Evolutionary conservation across 1,140 invertebrate genomes (phyloP), one percentile per base, ranked within the genome.

Genomic region (Lutraria rhynchaena): DNA sequence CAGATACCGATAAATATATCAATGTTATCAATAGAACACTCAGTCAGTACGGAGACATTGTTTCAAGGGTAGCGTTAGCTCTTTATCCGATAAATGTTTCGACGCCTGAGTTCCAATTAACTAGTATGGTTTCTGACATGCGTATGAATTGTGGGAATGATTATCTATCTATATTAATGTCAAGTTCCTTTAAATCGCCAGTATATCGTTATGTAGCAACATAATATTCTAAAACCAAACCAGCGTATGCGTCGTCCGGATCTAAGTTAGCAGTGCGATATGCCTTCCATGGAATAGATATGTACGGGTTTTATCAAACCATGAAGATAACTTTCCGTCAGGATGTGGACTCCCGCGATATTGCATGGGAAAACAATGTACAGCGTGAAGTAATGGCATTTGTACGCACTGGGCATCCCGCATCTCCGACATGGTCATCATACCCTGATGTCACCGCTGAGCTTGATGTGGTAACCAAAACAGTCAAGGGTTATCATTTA

Each of bases 231-330:
- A 24, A 31, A 35, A 33, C 73, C n/a, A 13, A 53, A 27, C 7
- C 44, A 33, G 4, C 33, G 7, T 57, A 58, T 4, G n/a, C 75
- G 3, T 75, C 2, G 2, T 84, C 69, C 44, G 61, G 63, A 15
- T 22, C 3, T 13, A 2, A 53, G 0, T 24, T 80, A 3, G 41
- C 73, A 29, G 3, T 75, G 3, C 67, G 24, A 33, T 85, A 85
- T 49, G 65, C 83, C 3, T 87, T 80, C 70, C 71, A 86, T 27
- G 78, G 83, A n/a, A 84, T 85, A 60, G 86, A 87, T 46, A 53
- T 83, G 7, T 49, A 77, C 2, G 85, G 63, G 0, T 87, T 84
- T 60, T 87, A 84, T 49, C 57, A 60, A 2, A 49, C 46, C 11
- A 78, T 87, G 37, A 17, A 35, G 3, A 44, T 73, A 0, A 22